Evolutionary conservation across 2,888 invertebrate species (phyloP), one percentile per base, ranked within the genome.

Genomic region (Spatulosminthurus flaviceps): DNA sequence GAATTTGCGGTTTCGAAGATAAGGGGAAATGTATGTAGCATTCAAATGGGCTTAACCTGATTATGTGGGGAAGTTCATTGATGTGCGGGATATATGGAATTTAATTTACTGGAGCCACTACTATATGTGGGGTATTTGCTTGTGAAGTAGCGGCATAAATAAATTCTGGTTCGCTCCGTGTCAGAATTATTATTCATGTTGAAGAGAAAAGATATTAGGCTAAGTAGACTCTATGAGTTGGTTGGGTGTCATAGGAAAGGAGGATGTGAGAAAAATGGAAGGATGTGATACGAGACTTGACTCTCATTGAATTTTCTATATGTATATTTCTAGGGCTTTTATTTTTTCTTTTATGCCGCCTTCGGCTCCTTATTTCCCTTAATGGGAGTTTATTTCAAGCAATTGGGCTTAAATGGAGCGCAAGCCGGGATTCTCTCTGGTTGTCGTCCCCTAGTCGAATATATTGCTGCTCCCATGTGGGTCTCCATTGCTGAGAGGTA

Each of bases 371-470:
- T 99, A 21, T 99, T 98, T 88, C 99, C 99, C 0, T 90, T 99
- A 81, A 95, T 99, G 93, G 98, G 97, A 51, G 96, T 99, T 69
- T 99, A 98, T 89, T 99, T 99, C 90, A 99, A 99, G 89, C 98
- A 98, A 90, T 94, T 98, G 93, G 97, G 97, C 81, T 97, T 99
- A 97, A 98, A 97, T 89, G 95, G 98, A 0, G 94, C 94, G 22
- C 97, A 98, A 88, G 95, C 96, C 87, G 97, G 97, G 7, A 90
- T 95, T 79, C 90, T 96, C n/a, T 95, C 98, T 86, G 98, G 99
- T 29, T 93, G 96, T 85, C 91, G 99, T 82, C 98, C 98, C 0
- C 95, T 99, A 88, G 95, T 99, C 71, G 98, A 99, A 89, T 98
- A 98, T 88, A 90, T 97, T 77, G 95, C 97, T 78, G 97, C 97